Evolutionary conservation across 2,797 vertebrate genomes (phyloP).

Genomic region (Pachyuromys duprasi): DNA sequence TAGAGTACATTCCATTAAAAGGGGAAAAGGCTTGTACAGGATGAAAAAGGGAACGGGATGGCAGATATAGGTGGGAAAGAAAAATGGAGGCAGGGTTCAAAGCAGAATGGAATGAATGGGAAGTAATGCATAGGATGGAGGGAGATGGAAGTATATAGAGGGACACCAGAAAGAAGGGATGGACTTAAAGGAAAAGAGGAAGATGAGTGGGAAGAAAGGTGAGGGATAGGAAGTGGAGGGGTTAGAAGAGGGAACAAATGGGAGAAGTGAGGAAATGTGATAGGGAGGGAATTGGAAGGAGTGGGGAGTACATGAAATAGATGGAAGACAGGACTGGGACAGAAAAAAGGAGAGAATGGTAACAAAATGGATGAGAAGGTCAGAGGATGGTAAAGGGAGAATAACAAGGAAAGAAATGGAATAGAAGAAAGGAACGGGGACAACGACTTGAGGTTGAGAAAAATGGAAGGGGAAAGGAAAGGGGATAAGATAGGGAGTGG

Average conservation of each 20-base stretch:
- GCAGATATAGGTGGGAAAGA: background rate
- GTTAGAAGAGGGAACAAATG: background rate
- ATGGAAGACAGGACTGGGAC: background rate
- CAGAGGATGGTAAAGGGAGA: too few relatives aligned
- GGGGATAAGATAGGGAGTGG: too few relatives aligned
- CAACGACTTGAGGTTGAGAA: too few relatives aligned
- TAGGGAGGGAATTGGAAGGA: background rate
- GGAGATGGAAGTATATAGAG: background rate
- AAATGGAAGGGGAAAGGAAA: too few relatives aligned
- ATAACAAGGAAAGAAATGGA: too few relatives aligned
- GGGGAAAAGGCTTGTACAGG: too few relatives aligned
- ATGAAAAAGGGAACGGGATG: background rate
- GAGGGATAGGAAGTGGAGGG: too few relatives aligned
- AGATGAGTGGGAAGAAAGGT: background rate
- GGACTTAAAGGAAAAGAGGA: background rate
- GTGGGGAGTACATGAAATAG: too few relatives aligned
- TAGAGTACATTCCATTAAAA: background rate
- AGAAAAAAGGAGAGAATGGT: too few relatives aligned
- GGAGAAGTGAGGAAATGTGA: background rate
- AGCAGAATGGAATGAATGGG: background rate
- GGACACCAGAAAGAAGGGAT: too few relatives aligned
- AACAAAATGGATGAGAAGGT: too few relatives aligned
- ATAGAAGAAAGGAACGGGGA: too few relatives aligned
- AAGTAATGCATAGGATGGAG: background rate
- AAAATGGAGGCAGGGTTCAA: background rate